Evolutionary conservation across 2,113 vertebrate species (phyloP).

Genomic region (Petrocephalus zakoni): DNA sequence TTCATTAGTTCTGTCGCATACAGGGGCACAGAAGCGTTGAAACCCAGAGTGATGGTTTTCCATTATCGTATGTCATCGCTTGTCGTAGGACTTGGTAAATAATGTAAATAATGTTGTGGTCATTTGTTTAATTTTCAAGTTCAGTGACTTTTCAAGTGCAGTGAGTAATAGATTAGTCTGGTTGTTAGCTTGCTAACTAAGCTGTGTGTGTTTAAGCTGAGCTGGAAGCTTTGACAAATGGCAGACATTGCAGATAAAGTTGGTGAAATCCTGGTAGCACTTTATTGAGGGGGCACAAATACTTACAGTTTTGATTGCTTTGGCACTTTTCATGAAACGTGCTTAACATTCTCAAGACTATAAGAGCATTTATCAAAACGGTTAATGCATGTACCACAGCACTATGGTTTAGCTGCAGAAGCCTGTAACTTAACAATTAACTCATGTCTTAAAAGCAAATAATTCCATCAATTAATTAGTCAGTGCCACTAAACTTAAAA

Average conservation of each 20-base stretch:
- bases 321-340: too few species aligned
- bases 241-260: not conserved
- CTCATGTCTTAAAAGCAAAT: too few species aligned
- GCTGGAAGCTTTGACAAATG: not conserved
- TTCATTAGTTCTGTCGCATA: not conserved
- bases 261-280: not conserved
- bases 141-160: not conserved
- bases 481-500: too few species aligned
- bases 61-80: not conserved
- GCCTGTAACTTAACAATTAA: too few species aligned
- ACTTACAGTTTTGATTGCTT: too few species aligned
- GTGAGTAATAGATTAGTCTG: not conserved
- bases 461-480: too few species aligned
- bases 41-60: not conserved
- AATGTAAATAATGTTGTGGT: not conserved
- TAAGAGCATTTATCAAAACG: too few species aligned
- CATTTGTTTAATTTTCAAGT: not conserved
- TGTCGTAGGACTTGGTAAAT: not conserved
- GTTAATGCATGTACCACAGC: too few species aligned
- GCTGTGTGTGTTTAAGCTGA: not conserved
- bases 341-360: too few species aligned
- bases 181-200: not conserved
- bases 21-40: not conserved
- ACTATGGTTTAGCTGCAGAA: too few species aligned
- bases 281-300: not conserved